Evolutionary conservation across 2,797 vertebrate species (phyloP).

Genomic region (Malacoraja senta): DNA sequence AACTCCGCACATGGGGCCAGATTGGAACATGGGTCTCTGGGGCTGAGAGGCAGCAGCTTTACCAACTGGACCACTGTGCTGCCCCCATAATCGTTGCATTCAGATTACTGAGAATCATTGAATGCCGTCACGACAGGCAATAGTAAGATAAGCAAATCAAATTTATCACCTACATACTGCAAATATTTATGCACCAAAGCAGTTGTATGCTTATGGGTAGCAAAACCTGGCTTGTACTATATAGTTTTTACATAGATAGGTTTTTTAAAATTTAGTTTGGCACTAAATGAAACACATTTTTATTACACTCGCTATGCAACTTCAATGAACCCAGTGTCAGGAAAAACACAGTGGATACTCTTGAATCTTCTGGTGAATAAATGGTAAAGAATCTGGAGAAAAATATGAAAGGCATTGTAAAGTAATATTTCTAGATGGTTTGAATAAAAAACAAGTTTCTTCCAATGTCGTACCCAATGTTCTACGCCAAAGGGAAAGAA

Average conservation of each 20-base stretch:
- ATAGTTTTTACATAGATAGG: neutral
- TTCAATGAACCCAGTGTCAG: neutral
- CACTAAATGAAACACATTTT: neutral
- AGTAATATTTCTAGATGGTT: neutral
- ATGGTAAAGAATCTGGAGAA: neutral
- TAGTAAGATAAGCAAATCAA: neutral
- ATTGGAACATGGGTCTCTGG: no score
- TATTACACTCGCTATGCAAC: no score
- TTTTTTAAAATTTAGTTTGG: neutral
- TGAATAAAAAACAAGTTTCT: neutral
- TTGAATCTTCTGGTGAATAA: neutral
- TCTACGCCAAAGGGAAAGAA: neutral
- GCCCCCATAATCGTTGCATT: no score
- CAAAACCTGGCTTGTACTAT: neutral
- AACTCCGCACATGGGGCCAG: no score
- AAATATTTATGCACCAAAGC: neutral
- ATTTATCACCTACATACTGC: neutral
- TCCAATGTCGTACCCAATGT: neutral
- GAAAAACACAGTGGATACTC: neutral
- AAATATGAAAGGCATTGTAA: neutral
- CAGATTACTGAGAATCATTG: no score
- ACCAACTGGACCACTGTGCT: no score
- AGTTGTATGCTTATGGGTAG: neutral
- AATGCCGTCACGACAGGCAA: neutral
- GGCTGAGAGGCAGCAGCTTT: no score